A percentile compares a stretch with the other conserved stretches of the same genome.
These are phyloP conservation scores for Pyrocoelia pectoralis DNA, from an alignment of 2,888 invertebrate genomes.

Conservation along the genomic window DNA sequence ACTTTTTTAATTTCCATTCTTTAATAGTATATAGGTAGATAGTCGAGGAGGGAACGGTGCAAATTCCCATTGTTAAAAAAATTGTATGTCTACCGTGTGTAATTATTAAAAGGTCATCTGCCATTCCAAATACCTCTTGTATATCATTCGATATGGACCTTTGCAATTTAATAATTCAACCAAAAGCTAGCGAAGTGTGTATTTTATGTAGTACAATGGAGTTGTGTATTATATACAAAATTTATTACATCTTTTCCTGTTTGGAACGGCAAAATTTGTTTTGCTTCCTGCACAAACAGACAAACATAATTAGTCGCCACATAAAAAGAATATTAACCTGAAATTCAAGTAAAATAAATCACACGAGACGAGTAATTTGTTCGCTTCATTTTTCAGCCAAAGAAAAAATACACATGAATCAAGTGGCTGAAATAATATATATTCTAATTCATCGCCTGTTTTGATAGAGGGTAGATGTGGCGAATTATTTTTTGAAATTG, in stretches of 20 bases:
- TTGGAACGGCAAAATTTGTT: not conserved
- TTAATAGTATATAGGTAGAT: too few species aligned
- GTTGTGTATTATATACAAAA: not conserved
- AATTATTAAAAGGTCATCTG: too few species aligned
- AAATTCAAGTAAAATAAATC: not conserved
- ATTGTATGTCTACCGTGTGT: too few species aligned
- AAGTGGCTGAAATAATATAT: not conserved
- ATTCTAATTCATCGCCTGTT: not conserved
- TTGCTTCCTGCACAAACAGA: conserved; percentile 1
- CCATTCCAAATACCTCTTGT: too few species aligned
- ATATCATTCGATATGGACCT: not conserved
- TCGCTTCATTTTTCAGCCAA: not conserved
- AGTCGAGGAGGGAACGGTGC: too few species aligned
- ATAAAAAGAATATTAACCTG: not conserved
- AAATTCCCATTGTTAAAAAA: too few species aligned
- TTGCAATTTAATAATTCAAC: not conserved
- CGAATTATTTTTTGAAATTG: not conserved
- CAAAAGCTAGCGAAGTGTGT: not conserved
- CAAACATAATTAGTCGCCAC: not conserved
- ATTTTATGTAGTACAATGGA: not conserved
- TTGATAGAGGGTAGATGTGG: too few species aligned
- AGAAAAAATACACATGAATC: not conserved
- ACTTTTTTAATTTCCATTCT: too few species aligned
- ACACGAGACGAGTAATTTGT: not conserved
- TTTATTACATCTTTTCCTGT: conserved; percentile 1